Base-by-base conservation (phyloP, 2,888 invertebrate genomes). In the Tipula unca region DNA sequence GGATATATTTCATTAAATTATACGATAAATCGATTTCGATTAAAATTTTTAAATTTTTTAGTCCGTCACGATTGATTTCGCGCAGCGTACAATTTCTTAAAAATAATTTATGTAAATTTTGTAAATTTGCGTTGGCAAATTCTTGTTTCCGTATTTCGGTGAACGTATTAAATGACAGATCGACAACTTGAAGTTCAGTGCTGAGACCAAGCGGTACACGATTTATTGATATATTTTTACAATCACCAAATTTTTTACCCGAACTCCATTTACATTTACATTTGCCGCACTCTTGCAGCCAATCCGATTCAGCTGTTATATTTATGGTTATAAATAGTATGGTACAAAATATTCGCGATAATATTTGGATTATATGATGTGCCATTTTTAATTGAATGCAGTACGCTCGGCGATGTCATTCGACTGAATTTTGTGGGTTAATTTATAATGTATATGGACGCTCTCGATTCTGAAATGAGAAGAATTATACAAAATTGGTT, bases 231-330 rank as follows among this genome's bases (percentile, higher is more conserved):
- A 93, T 92, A 86, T 93, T 92, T 42, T 93, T 93, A 90, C 98
- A 98, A 88, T 96, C 95, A 1, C 96, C 97, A 29, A 94, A 94
- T 89, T 95, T 96, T 90, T 95, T 96, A 5, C 97, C 97, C 86
- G 94, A 94, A 35, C 94, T 94, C 97, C 97, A 97, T 87, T 95
- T 94, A 90, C 97, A 97, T 89, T 94, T 94, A 91, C 97, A 97
- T 42, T 87, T 87, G 85, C 89, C 88, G 87, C 91, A 91, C 85
- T 88, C 89, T 86, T 90, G 89, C 88, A 89, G 88, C 90, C 90
- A 91, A 86, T 91, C 90, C 6, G 89, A 88, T 83, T 89, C 89
- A 3, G 88, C 89, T 36, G 35, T 36, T 25, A 36, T 36, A 36
- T 84, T 84, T 25, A 84, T 84, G 8, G 84, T 36, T 84, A 84